Percentiles rank a stretch among this genome's conserved stretches.
Evolutionary conservation across 2,797 vertebrate genomes (phyloP).

Genomic region (Onychomys torridus): DNA sequence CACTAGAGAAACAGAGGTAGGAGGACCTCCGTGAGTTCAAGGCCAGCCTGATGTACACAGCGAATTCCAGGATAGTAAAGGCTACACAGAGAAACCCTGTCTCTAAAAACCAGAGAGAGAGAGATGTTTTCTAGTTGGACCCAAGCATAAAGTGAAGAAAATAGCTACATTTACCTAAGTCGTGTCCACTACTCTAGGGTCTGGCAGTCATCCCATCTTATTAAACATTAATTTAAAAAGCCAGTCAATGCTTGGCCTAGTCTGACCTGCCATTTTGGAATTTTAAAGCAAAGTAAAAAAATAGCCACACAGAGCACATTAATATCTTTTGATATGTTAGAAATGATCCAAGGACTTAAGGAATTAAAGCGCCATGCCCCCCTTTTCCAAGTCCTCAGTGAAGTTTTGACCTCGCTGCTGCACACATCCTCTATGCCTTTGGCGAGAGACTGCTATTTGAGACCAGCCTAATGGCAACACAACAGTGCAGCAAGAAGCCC

Average conservation of each 20-base stretch:
- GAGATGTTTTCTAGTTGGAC: neutral
- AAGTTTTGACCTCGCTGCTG: neutral
- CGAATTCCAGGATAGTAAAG: neutral
- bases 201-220: slow-evolving; percentile 65
- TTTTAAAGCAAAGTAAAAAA: slow-evolving; percentile 47
- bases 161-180: slow-evolving; percentile 53
- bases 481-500: slow-evolving; percentile 9
- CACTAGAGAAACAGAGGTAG: neutral
- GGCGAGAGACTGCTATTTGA: neutral
- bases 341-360: slow-evolving; percentile 29
- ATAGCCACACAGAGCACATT: slow-evolving; percentile 21
- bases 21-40: neutral
- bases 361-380: slow-evolving; percentile 17
- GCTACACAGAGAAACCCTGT: neutral
- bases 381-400: neutral
- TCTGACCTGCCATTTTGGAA: slow-evolving; percentile 70
- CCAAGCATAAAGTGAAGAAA: slow-evolving; percentile 63
- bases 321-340: slow-evolving; percentile 40
- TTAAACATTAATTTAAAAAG: slow-evolving; percentile 76
- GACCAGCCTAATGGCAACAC: neutral
- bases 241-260: slow-evolving; percentile 60
- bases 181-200: neutral
- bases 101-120: neutral
- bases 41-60: neutral
- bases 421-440: neutral